Percentiles rank a stretch among this genome's conserved stretches.
phyloP scores from a whole-genome alignment of 53 echinoderm and acorn worm species.

The Holothuria leucospilota region DNA sequence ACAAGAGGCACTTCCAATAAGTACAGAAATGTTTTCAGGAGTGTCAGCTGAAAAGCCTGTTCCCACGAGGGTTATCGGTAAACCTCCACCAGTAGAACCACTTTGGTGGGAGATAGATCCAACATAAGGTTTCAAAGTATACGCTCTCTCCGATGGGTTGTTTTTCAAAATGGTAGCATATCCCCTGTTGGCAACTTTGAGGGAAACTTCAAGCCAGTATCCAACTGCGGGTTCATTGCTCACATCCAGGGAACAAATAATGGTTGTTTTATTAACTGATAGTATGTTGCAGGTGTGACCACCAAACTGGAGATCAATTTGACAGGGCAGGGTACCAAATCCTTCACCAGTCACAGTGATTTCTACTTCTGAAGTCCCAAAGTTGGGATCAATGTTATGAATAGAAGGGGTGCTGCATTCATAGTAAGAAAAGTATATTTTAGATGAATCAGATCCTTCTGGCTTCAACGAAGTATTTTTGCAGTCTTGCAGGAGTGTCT shows the following conservation, averaged over 20 bases:
- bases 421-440: conserved; percentile 74
- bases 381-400: conserved; percentile 57
- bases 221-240: conserved; percentile 62
- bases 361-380: conserved; percentile 67
- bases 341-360: conserved; percentile 82
- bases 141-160: conserved; percentile 56
- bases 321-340: conserved; percentile 70
- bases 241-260: conserved; percentile 71
- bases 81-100: conserved; percentile 87
- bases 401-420: conserved; percentile 83
- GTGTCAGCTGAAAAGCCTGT: conserved; percentile 70
- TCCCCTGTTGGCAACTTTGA: conserved; percentile 80
- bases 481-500: not conserved
- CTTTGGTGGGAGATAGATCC: conserved; percentile 50
- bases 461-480: not conserved
- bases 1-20: conserved; percentile 66
- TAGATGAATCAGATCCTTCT: conserved; percentile 28
- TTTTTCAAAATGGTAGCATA: conserved; percentile 61
- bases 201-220: conserved; percentile 50
- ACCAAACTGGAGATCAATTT: conserved; percentile 73
- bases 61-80: conserved; percentile 67
- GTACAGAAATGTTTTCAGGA: conserved; percentile 45
- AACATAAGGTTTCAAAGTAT: conserved; percentile 69
- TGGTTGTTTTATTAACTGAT: conserved; percentile 26
- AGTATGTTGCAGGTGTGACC: conserved; percentile 56